phyloP scores from a whole-genome alignment of 2,888 invertebrate species.

The Sphaeridia pumilis region DNA sequence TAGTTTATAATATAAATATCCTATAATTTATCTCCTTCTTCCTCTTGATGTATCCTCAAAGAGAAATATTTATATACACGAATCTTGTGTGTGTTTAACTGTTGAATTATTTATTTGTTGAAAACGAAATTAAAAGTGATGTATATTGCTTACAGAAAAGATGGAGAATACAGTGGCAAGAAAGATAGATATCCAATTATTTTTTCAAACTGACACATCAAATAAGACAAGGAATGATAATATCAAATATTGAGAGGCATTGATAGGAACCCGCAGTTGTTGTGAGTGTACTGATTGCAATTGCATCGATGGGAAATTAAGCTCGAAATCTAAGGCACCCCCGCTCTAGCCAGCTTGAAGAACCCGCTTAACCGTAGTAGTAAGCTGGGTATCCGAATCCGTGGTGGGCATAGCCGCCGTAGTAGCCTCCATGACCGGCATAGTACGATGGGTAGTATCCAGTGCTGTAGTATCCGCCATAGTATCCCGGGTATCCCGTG shows the following conservation, averaged over 20 bases:
- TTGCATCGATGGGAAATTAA: too few relatives aligned
- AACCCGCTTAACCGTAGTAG: conserved; percentile 3
- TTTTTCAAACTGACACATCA: too few relatives aligned
- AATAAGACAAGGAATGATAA: too few relatives aligned
- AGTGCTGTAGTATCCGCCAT: conserved; percentile 2
- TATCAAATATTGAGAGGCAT: too few relatives aligned
- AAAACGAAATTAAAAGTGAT: too few relatives aligned
- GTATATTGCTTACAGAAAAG: neutral
- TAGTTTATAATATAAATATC: neutral
- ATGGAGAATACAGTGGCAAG: neutral
- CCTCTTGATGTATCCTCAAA: neutral
- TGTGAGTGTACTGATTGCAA: too few relatives aligned
- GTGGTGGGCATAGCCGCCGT: neutral
- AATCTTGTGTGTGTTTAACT: neutral
- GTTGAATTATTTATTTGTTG: too few relatives aligned
- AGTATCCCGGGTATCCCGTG: neutral
- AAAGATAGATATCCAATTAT: neutral
- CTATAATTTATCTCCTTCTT: too few relatives aligned
- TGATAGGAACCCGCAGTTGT: too few relatives aligned
- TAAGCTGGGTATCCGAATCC: neutral
- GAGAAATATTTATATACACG: too few relatives aligned
- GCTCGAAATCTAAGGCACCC: too few relatives aligned
- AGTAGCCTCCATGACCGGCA: neutral
- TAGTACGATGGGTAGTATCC: neutral
- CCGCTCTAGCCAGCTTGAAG: too few relatives aligned